Percentiles rank a stretch among this genome's conserved stretches.
Evolutionary conservation across 2,888 invertebrate genomes (phyloP).

Genomic region (Epirrhoe alternata): DNA sequence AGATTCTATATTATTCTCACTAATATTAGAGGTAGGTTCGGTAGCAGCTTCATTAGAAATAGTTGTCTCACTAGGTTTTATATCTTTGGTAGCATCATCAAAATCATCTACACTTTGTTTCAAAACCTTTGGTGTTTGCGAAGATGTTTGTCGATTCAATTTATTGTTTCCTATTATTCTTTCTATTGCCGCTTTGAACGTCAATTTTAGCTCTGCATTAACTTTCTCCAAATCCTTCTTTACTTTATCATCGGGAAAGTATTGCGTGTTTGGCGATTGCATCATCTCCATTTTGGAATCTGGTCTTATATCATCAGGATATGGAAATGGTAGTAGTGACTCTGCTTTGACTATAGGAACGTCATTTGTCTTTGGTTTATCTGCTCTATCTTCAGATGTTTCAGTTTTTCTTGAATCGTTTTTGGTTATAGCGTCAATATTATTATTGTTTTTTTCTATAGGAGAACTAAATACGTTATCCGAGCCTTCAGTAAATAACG

Average conservation of each 20-base stretch:
- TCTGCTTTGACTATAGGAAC: slow-evolving; percentile 68
- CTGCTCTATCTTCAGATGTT: slow-evolving; percentile 30
- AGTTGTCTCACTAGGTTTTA: slow-evolving; percentile 14
- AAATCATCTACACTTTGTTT: slow-evolving; percentile 36
- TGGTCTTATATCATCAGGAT: slow-evolving; percentile 60
- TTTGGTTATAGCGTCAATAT: slow-evolving; percentile 40
- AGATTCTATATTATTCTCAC: slow-evolving; percentile 14
- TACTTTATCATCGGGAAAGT: slow-evolving; percentile 52
- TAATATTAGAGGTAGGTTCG: slow-evolving; percentile 7
- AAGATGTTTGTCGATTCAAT: slow-evolving; percentile 37
- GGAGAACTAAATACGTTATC: slow-evolving; percentile 68
- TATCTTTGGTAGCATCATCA: slow-evolving; percentile 26
- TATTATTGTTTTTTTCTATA: slow-evolving; percentile 58
- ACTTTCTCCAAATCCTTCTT: slow-evolving; percentile 70
- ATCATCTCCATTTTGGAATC: slow-evolving; percentile 46
- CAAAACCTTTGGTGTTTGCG: slow-evolving; percentile 33
- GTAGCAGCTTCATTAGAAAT: slow-evolving; percentile 4
- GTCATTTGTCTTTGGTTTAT: slow-evolving; percentile 31
- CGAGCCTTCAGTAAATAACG: slow-evolving; percentile 69
- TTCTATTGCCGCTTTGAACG: slow-evolving; percentile 73
- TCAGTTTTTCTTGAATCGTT: slow-evolving; percentile 31
- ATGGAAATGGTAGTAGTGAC: slow-evolving; percentile 65
- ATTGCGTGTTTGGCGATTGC: slow-evolving; percentile 34
- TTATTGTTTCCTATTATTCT: slow-evolving; percentile 64
- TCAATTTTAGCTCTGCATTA: slow-evolving; percentile 69